Conservation (phyloP, 2,888 invertebrate species). For the Synergus japonicus region DNA sequence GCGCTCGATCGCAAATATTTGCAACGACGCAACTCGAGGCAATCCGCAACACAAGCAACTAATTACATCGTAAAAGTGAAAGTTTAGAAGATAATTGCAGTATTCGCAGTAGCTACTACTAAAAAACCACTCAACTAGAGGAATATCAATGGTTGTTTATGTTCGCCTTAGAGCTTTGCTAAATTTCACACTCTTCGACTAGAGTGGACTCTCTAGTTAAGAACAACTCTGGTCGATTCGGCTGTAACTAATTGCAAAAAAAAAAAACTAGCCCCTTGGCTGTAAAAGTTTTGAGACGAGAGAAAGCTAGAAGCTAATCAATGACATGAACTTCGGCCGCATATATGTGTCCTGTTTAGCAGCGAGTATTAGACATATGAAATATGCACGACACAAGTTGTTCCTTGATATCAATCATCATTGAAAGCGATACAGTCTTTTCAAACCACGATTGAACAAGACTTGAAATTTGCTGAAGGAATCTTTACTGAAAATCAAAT, state of each 20-base stretch:
- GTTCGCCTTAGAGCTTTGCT: background rate
- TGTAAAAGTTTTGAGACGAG: constrained; percentile 8
- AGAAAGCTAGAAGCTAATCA: constrained; percentile 27
- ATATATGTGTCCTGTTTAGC: background rate
- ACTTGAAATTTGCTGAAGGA: background rate
- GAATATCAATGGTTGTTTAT: background rate
- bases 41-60: constrained; percentile 44
- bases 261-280: constrained; percentile 10
- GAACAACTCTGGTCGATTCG: background rate
- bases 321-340: constrained; percentile 11
- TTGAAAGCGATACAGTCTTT: background rate
- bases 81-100: constrained; percentile 57
- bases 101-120: constrained; percentile 44
- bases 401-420: constrained; percentile 10
- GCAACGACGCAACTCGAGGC: background rate
- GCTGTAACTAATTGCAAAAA: constrained; percentile 11
- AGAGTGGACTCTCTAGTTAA: background rate
- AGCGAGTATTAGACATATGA: background rate
- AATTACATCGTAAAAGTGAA: constrained; percentile 59
- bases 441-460: background rate
- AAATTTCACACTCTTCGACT: background rate
- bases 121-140: background rate
- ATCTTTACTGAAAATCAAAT: background rate
- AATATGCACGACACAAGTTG: constrained; percentile 15
- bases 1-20: constrained; percentile 6